These are phyloP conservation scores for Phyllotis vaccarum DNA, from an alignment of 2,797 vertebrate species.

Conservation along the genomic window DNA sequence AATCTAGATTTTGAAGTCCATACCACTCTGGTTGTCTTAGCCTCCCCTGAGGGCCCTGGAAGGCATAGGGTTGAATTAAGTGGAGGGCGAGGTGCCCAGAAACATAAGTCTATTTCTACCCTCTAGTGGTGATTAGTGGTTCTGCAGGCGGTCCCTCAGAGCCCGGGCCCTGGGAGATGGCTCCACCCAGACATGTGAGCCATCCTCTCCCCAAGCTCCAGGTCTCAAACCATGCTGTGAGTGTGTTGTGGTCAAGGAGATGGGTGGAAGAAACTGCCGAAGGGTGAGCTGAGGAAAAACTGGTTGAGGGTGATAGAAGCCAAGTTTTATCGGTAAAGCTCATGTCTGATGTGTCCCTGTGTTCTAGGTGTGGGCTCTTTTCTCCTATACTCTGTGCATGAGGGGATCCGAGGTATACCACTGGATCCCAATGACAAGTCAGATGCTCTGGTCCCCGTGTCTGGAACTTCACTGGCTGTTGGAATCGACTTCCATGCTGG, in stretches of 20 bases:
- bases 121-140: slow-evolving; percentile 10
- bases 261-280: neutral
- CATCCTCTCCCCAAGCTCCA: neutral
- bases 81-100: accelerated
- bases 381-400: slow-evolving; percentile 97
- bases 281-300: neutral
- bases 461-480: slow-evolving; percentile 96
- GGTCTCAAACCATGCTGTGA: neutral
- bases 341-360: neutral
- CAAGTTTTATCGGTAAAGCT: neutral
- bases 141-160: neutral
- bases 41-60: neutral
- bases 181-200: neutral
- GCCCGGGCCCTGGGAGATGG: accelerated
- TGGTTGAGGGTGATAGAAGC: neutral
- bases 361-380: slow-evolving; percentile 96
- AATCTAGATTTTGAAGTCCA: neutral
- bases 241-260: neutral
- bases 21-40: neutral
- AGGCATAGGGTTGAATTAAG: neutral
- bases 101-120: slow-evolving; percentile 28
- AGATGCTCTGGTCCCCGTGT: slow-evolving; percentile 96
- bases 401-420: slow-evolving; percentile 97
- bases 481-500: slow-evolving; percentile 99
- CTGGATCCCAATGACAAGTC: slow-evolving; percentile 97